These are phyloP conservation scores for Drosophila repletoides DNA, from an alignment of 1,140 invertebrate genomes.

Conservation along the genomic window DNA sequence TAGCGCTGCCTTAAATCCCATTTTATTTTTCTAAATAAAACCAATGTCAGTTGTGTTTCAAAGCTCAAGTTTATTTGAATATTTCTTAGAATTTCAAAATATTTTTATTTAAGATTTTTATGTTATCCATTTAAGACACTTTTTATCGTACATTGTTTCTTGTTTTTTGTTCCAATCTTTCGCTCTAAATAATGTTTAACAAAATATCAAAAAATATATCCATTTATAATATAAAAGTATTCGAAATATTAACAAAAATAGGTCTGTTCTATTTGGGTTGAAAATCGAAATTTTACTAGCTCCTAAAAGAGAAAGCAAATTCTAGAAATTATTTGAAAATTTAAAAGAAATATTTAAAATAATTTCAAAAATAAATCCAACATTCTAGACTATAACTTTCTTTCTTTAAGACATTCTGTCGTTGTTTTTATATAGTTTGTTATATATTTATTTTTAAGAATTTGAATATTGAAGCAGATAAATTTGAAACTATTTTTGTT, in stretches of 20 bases:
- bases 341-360: too few species aligned
- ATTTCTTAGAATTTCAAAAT: slow-evolving; percentile 4
- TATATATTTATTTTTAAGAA: too few species aligned
- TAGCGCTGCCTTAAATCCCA: not conserved
- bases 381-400: too few species aligned
- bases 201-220: slow-evolving; percentile 5
- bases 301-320: too few species aligned
- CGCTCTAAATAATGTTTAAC: not conserved
- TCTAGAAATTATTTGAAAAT: too few species aligned
- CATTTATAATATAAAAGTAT: slow-evolving; percentile 6
- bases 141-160: slow-evolving; percentile 6
- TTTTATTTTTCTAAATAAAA: not conserved
- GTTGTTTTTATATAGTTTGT: too few species aligned
- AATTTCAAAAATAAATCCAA: too few species aligned
- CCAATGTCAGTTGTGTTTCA: not conserved
- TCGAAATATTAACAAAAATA: too few species aligned
- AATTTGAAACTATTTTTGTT: too few species aligned
- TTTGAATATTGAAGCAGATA: slow-evolving; percentile 9
- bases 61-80: slow-evolving; percentile 20
- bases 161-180: not conserved
- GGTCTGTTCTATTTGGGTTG: too few species aligned
- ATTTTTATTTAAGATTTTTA: slow-evolving; percentile 1
- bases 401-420: too few species aligned
- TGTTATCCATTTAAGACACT: slow-evolving; percentile 11
- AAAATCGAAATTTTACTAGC: too few species aligned